These are phyloP conservation scores for Atrichornis clamosus DNA, from an alignment of 2,113 vertebrate genomes.

Conservation along the genomic window DNA sequence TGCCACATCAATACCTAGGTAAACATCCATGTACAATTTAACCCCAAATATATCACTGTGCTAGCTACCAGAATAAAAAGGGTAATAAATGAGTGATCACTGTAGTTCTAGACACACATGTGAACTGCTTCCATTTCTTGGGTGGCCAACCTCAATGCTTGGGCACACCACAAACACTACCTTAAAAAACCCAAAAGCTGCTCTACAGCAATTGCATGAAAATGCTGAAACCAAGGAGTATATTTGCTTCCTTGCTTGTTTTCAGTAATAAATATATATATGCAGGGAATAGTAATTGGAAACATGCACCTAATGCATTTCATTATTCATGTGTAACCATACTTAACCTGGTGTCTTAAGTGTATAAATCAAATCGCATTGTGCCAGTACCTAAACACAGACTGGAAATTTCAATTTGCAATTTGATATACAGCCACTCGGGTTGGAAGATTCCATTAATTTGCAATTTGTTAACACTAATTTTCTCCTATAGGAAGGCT, in stretches of 20 bases:
- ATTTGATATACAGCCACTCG: background rate
- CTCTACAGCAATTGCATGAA: background rate
- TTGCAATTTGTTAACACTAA: background rate
- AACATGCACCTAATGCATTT: background rate
- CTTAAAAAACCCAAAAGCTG: background rate
- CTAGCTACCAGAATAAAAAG: background rate
- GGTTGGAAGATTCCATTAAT: background rate
- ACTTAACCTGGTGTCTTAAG: background rate
- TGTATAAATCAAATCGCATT: background rate
- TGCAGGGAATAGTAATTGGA: background rate
- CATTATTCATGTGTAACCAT: background rate
- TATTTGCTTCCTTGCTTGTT: background rate
- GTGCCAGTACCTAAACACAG: background rate
- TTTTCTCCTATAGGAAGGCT: background rate
- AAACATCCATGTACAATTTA: background rate
- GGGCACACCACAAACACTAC: background rate
- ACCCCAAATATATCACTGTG: background rate
- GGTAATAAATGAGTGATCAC: background rate
- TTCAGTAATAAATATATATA: background rate
- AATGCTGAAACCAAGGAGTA: background rate
- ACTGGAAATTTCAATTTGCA: conserved; percentile 19
- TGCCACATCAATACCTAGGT: background rate
- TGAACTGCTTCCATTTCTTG: background rate
- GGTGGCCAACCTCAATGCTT: background rate
- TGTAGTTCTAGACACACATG: background rate